Base-by-base conservation (phyloP, 2,888 invertebrate genomes). In the Dioctria rufipes region DNA sequence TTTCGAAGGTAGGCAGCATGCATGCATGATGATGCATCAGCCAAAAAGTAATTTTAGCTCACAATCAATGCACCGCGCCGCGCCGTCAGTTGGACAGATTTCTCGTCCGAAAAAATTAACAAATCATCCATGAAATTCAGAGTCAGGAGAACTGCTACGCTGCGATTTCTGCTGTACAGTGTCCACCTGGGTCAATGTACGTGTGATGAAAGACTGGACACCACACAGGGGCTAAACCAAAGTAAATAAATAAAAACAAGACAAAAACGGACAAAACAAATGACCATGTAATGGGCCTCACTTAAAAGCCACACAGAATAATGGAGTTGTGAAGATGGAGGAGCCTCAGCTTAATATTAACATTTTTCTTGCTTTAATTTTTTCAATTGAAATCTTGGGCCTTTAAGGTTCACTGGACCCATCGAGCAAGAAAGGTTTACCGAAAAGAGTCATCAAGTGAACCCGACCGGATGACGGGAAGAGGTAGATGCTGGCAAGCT, bases 361-460 rank as follows among this genome's bases (percentile, higher is more conserved):
- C 54, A 3, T 54, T 54, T 54, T 54, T 54, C 54, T 54, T n/a
- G 54, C 11, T 8, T 54, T 54, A 54, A 54, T 54, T 54, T 73
- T 73, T 60, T n/a, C 46, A 67, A 49, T 67, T 67, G 67, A 67
- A 67, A 46, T 67, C 25, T 67, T 67, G 46, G 5, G 4, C 60
- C 60, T 60, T 11, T 43, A 58, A 73, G 60, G 73, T 73, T 73
- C 73, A 73, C 58, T 73, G 73, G 73, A 73, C 73, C 60, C 73
- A 60, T 11, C 11, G 25, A 11, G 51, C 69, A 39, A 42, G 6
- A 11, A 54, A 60, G 73, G 51, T 58, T 73, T 73, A 42, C 73
- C 60, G 42, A 54, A 73, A 73, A 73, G 58, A 73, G 73, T 60
- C 73, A 73, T 73, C 73, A 73, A 60, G 60, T 51, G 73, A 60